Conservation (phyloP, 2,113 vertebrate species). For the Himantopus leucocephalus region DNA sequence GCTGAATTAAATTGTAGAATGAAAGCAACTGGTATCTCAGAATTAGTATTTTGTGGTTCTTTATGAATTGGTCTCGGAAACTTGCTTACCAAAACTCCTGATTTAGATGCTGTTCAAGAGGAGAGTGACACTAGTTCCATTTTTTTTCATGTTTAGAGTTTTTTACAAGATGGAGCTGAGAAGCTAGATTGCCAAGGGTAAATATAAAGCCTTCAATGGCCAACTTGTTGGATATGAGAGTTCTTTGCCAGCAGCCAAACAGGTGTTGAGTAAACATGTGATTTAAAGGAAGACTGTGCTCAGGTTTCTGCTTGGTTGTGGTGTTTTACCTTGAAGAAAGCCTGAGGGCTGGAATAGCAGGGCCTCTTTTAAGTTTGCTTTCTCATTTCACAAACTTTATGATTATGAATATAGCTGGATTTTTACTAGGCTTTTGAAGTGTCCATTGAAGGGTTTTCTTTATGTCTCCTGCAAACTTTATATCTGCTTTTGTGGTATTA, state of each 20-base stretch:
- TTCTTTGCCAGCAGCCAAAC: background rate
- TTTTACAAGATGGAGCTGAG: background rate
- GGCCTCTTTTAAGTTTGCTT: background rate
- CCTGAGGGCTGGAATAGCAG: background rate
- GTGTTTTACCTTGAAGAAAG: slow-evolving; percentile 22
- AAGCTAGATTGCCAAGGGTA: background rate
- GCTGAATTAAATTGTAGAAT: background rate
- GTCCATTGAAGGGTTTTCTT: background rate
- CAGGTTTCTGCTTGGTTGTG: background rate
- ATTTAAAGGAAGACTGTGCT: background rate
- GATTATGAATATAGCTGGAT: background rate
- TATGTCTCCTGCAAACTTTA: background rate
- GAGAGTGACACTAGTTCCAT: background rate
- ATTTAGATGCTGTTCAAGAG: background rate
- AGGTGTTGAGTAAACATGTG: background rate
- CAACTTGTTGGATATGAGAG: background rate
- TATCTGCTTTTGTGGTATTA: background rate
- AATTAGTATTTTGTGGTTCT: background rate
- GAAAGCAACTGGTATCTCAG: background rate
- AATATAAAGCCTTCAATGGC: background rate
- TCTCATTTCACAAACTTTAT: slow-evolving; percentile 13
- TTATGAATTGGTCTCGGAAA: background rate
- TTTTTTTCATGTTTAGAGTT: background rate
- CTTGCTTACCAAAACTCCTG: background rate
- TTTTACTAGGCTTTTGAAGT: slow-evolving; percentile 38